Base-by-base conservation (phyloP, 2,888 invertebrate genomes). In the Lithophane leautieri region DNA sequence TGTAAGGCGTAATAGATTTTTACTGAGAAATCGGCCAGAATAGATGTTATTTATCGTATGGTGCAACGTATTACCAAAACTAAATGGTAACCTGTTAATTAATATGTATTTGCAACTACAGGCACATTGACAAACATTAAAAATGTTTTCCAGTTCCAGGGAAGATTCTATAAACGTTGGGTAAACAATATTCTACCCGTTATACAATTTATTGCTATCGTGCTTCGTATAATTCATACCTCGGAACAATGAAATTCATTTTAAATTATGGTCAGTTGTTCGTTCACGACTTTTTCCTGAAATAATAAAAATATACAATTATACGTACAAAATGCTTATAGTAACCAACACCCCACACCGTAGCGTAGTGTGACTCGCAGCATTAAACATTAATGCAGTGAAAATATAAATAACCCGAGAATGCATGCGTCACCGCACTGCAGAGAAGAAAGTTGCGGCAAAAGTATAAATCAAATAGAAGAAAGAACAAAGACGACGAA, bases 351-450 rank as follows among this genome's bases (percentile, higher is more conserved):
- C 22, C 12, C 22, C 12, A 7, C 56, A 14, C 12, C 44, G n/a
- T 34, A 16, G 25, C 34, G 40, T 70, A 58, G 68, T 79, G 76
- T 58, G 73, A 69, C 70, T 62, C 42, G 60, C 54, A 62, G 54
- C 60, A 61, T 62, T 83, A 44, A 78, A 81, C 28, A 66, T 65
- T 66, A 83, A 78, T 84, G 81, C 83, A 78, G 81, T 61, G 61
- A 76, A 77, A 78, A 81, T 81, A 78, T 78, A 81, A 78, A 76
- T 81, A 83, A 62, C 61, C 58, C 22, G 40, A 44, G 73, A 73
- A 76, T 83, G 81, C 78, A 82, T 66, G 79, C 83, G 84, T 78
- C 84, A 73, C 73, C 73, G 76, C 78, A 78, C 78, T 84, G 83
- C 83, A 66, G 83, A 77, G 75, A 42, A 47, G 70, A 83, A 72